phyloP scores from a whole-genome alignment of 2,888 invertebrate genomes.

The Philonicus albiceps region DNA sequence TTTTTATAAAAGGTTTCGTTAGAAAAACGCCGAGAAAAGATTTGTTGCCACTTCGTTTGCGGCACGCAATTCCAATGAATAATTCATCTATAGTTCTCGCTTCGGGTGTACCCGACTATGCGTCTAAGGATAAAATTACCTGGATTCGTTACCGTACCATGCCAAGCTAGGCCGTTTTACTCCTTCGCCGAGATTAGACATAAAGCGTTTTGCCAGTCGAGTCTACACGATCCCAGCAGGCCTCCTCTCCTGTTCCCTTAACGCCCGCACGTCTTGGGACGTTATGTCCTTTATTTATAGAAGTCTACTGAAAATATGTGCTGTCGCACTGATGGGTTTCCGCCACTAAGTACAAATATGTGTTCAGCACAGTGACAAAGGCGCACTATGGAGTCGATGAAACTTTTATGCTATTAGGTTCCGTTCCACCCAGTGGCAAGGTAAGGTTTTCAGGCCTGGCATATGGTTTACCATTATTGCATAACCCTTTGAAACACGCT shows the following conservation, averaged over 20 bases:
- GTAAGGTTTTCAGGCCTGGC: not conserved
- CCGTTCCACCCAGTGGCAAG: not conserved
- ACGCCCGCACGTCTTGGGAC: not conserved
- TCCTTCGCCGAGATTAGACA: constrained; percentile 11
- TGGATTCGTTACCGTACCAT: not conserved
- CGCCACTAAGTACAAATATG: not conserved
- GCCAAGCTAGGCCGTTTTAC: not conserved
- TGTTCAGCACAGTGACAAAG: not conserved
- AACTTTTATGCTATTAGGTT: not conserved
- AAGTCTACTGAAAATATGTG: not conserved
- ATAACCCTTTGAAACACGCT: not conserved
- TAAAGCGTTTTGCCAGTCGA: not conserved
- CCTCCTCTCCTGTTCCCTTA: not conserved
- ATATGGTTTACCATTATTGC: not conserved
- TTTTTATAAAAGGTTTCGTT: constrained; percentile 29
- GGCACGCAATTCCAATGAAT: constrained; percentile 40
- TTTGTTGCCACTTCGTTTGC: constrained; percentile 37
- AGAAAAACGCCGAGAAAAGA: constrained; percentile 16
- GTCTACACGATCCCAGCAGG: not conserved
- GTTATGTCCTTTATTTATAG: constrained; percentile 14
- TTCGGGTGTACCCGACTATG: constrained; percentile 2
- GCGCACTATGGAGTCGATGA: not conserved
- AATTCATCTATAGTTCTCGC: constrained; percentile 28
- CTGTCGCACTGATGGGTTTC: constrained; percentile 9
- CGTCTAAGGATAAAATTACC: constrained; percentile 24